Base-by-base conservation (phyloP, 2,888 invertebrate genomes). In the Cremastobaeus sp. region DNA sequence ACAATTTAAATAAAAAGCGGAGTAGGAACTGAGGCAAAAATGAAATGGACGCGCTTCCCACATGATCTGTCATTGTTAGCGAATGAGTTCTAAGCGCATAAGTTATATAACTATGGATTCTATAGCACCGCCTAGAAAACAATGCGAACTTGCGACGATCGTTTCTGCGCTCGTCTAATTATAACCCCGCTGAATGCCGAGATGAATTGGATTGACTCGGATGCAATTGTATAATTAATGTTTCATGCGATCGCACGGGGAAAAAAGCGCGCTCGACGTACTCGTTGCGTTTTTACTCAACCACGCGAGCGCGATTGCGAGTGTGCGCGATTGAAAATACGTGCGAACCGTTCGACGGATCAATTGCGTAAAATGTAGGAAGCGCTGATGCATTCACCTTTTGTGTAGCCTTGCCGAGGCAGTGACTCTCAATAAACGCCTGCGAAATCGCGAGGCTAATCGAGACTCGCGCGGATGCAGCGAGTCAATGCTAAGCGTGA, bases 371-470 rank as follows among this genome's bases (percentile, higher is more conserved):
- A 70, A 84, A 83, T 83, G 79, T 82, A 85, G 86, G 84, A 86
- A 86, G 84, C 83, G 82, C 79, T 82, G 83, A 85, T 86, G 85
- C 86, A 85, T 86, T 86, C 84, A 84, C 85, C 84, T 85, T 85
- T 85, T 79, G 81, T 78, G 74, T 81, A 84, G 82, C 84, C 85
- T 85, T 83, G 83, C 74, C 74, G 62, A 54, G 52, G 20, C 83
- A 83, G 83, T 59, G 85, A 74, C 74, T 81, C 83, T 83, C 83
- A 69, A 79, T 55, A 57, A 35, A 37, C 3, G 34, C 45, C 55
- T 47, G 59, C 43, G 15, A 54, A 55, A 28, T 39, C 45, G 9
- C 17, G 30, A 60, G 30, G 43, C 35, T 35, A 54, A 64, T 25
- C 57, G 30, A 55, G 25, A 9, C 47, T 37, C 37, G 35, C 25